Percentiles rank a stretch among this genome's conserved stretches.
phyloP scores from a whole-genome alignment of 2,797 vertebrate species.

The Fistularia tabacaria region DNA sequence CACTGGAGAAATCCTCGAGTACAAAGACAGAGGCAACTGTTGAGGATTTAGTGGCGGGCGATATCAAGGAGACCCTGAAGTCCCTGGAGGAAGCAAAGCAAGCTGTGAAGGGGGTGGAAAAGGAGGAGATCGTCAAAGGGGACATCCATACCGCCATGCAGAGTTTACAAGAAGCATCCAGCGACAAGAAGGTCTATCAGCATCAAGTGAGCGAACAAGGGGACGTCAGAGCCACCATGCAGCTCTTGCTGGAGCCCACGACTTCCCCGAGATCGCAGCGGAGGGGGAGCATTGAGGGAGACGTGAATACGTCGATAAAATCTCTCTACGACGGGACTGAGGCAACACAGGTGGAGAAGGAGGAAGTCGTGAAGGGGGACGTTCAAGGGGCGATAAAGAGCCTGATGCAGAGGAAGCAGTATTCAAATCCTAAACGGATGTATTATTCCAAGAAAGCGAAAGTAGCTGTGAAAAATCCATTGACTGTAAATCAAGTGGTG shows the following conservation, averaged over 20 bases:
- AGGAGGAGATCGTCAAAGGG: conserved; percentile 74
- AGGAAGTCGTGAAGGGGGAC: conserved; percentile 74
- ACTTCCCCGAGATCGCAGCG: conserved; percentile 63
- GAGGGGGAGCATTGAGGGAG: conserved; percentile 65
- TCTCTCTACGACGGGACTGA: conserved; percentile 71
- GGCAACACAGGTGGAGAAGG: conserved; percentile 67
- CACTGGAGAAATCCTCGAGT: conserved; percentile 81
- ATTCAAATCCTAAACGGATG: conserved; percentile 66
- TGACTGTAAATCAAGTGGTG: conserved; percentile 59
- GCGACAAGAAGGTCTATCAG: conserved; percentile 72
- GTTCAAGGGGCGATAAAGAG: conserved; percentile 78
- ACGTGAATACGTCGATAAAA: conserved; percentile 76
- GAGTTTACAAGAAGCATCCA: conserved; percentile 69
- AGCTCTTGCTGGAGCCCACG: conserved; percentile 74
- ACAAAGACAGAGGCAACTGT: conserved; percentile 75
- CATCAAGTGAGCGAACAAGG: conserved; percentile 75
- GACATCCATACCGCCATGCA: conserved; percentile 72
- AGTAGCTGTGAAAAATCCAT: conserved; percentile 67
- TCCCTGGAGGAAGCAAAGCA: conserved; percentile 81
- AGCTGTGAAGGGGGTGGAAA: conserved; percentile 77
- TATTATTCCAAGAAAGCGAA: conserved; percentile 69
- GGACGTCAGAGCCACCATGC: conserved; percentile 74
- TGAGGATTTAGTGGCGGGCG: conserved; percentile 81
- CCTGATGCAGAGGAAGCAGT: conserved; percentile 77
- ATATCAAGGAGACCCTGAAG: conserved; percentile 83